Percentiles rank a stretch among this genome's conserved stretches.
Evolutionary conservation across 2,888 invertebrate genomes (phyloP).

Genomic region (Trichopria drosophilae): DNA sequence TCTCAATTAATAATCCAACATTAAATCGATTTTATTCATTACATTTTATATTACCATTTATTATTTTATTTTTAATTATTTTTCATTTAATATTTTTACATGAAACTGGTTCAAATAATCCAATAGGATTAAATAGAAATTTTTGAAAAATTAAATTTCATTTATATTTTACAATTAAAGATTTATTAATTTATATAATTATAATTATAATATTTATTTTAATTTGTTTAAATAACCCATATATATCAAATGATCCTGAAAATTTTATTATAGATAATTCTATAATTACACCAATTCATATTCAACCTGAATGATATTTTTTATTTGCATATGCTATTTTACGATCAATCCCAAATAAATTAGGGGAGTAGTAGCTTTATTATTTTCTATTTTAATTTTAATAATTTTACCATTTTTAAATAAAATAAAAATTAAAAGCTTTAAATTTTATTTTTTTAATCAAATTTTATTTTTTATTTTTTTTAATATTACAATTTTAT

Average conservation of each 20-base stretch:
- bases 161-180: conserved; percentile 68
- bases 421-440: too few relatives aligned
- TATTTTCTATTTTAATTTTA: too few relatives aligned
- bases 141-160: conserved; percentile 72
- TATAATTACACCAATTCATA: conserved; percentile 71
- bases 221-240: conserved; percentile 62
- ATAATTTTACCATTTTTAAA: too few relatives aligned
- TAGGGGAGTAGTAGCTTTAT: conserved; percentile 73
- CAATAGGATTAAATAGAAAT: conserved; percentile 68
- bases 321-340: conserved; percentile 80
- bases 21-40: conserved; percentile 75
- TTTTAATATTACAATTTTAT: too few relatives aligned
- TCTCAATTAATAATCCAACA: conserved; percentile 73
- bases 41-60: conserved; percentile 74
- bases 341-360: conserved; percentile 78
- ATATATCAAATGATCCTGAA: conserved; percentile 70
- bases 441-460: too few relatives aligned
- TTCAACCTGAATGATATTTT: conserved; percentile 85
- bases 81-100: conserved; percentile 70
- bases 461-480: too few relatives aligned
- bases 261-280: conserved; percentile 74
- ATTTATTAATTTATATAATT: conserved; percentile 65
- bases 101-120: conserved; percentile 71
- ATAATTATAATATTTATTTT: conserved; percentile 62
- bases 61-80: conserved; percentile 65